Conservation (phyloP, 1,140 invertebrate species). For the Coboldia fuscipes region DNA sequence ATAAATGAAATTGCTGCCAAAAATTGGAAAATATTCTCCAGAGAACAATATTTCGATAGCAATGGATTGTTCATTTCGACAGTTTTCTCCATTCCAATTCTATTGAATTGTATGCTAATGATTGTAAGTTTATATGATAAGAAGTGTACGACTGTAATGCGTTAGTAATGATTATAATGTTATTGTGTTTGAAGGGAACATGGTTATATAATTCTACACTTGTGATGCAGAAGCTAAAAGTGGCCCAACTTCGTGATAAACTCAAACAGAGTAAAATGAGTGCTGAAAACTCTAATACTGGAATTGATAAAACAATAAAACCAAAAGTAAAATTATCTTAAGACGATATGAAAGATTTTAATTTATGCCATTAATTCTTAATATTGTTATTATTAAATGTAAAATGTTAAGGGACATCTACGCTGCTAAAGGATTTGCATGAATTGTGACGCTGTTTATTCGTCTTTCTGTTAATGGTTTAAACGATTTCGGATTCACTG, state of each 20-base stretch:
- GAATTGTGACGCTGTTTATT: constrained; percentile 79
- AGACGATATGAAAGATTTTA: too few relatives aligned
- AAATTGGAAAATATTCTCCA: constrained; percentile 68
- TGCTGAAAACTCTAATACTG: too few relatives aligned
- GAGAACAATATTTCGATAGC: constrained; percentile 82
- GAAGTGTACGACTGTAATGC: too few relatives aligned
- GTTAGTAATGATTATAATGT: too few relatives aligned
- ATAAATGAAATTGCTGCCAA: constrained; percentile 69
- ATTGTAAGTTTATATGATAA: constrained; percentile 53
- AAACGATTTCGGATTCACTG: constrained; percentile 85
- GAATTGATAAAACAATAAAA: too few relatives aligned
- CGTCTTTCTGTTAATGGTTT: constrained; percentile 63
- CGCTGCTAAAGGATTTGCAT: constrained; percentile 84
- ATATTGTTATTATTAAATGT: too few relatives aligned
- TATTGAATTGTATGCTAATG: constrained; percentile 80
- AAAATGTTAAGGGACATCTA: too few relatives aligned
- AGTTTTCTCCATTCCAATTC: constrained; percentile 72
- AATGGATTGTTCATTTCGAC: constrained; percentile 82
- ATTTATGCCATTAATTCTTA: too few relatives aligned
- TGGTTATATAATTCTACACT: constrained; percentile 73
- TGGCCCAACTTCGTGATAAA: constrained; percentile 45
- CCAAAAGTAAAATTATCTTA: too few relatives aligned
- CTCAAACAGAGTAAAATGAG: too few relatives aligned
- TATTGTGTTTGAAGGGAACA: constrained; percentile 37
- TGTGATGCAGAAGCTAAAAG: constrained; percentile 59